phyloP scores from a whole-genome alignment of 2,888 invertebrate genomes.

The Hypomecis atomaria region DNA sequence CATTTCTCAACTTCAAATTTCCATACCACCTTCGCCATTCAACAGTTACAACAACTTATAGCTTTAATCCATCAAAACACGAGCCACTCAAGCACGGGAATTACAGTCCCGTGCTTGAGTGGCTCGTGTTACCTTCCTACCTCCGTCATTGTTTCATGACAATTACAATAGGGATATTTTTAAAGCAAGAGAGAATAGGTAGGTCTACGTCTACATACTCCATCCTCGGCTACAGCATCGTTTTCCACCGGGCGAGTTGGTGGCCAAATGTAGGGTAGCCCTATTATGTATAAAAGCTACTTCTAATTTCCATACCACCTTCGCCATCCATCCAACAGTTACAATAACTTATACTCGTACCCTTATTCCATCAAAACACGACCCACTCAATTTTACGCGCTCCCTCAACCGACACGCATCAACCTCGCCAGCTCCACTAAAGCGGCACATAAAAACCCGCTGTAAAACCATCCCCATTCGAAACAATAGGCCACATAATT shows the following conservation, averaged over 20 bases:
- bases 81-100: constrained; percentile 43
- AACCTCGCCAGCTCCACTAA: constrained; percentile 44
- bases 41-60: no score
- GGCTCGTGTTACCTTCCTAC: no score
- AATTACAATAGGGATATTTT: no score
- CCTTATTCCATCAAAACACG: constrained; percentile 11
- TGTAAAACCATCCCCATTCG: constrained; percentile 49
- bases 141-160: no score
- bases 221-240: no score
- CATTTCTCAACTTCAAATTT: neutral
- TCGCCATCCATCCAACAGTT: constrained; percentile 2
- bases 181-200: no score
- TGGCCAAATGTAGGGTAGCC: no score
- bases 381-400: constrained; percentile 43
- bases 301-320: constrained; percentile 4
- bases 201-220: no score
- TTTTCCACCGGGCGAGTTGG: no score
- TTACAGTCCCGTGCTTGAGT: no score
- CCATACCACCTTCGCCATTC: constrained; percentile 5
- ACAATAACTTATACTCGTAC: neutral
- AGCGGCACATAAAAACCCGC: constrained; percentile 53
- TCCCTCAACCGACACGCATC: constrained; percentile 36
- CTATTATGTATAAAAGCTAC: no score
- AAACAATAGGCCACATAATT: constrained; percentile 72
- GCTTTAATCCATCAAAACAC: constrained; percentile 9